Evolutionary conservation across 1,140 invertebrate genomes (phyloP), one percentile per base, ranked within the genome.

Genomic region (Trypoxylus dichotomus): DNA sequence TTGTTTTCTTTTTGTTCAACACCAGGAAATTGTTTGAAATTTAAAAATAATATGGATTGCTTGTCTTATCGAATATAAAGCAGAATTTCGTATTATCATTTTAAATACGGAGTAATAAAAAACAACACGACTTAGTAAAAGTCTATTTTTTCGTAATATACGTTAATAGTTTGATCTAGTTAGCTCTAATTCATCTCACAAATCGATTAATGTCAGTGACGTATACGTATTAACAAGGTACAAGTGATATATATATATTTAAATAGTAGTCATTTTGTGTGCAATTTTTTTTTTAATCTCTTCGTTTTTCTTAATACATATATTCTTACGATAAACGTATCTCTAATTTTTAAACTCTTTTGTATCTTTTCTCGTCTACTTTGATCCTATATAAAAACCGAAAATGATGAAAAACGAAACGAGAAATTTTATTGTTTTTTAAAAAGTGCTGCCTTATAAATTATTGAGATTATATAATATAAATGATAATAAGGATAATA

Each of bases 181-280:
- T 32, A 32, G 7, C 32, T 32, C 32, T 7, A 32, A 32, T 7
- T 32, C 7, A 32, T 32, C n/a, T 32, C 32, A 2, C 32, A 32
- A 7, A 32, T 32, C 32, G 32, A 32, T 2, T 32, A 3, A 3
- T 32, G 32, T 32, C 2, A 7, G 32, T 32, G 7, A 32, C 32
- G 7, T 2, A 2, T 3, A 32, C 2, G 11, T 21, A 21, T 25
- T 11, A 25, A 68, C 24, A 2, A 11, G n/a, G 72, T 74, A 74
- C 74, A 75, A 75, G 74, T 75, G 74, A 75, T 75, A 75, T 15
- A 75, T 75, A 75, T 15, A 75, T 15, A 24, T 11, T 41, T 29
- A 32, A 32, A 42, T 42, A 27, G 21, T 75, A 75, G 74, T 75
- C 74, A 75, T 75, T 75, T 19, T 21, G 74, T 47, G 74, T 43